Conservation (phyloP, 2,113 vertebrate genomes). For the Alaudala cheleensis region DNA sequence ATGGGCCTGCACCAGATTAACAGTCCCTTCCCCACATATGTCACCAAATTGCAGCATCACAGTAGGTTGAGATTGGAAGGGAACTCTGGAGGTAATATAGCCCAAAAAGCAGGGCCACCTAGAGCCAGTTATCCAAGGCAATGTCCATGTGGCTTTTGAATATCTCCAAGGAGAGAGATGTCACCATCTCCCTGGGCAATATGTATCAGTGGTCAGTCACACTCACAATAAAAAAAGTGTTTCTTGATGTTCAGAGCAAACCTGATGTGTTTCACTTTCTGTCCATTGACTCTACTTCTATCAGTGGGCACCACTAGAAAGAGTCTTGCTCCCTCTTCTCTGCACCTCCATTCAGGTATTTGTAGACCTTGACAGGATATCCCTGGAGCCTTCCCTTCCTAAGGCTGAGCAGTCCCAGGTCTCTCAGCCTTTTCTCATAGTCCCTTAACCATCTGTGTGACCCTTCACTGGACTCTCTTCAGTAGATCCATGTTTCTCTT, state of each 20-base stretch:
- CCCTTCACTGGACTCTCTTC: background rate
- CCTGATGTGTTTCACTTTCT: background rate
- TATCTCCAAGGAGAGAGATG: background rate
- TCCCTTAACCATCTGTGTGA: background rate
- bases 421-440: background rate
- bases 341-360: background rate
- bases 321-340: background rate
- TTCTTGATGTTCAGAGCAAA: background rate
- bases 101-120: background rate
- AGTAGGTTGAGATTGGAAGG: background rate
- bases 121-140: background rate
- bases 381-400: background rate
- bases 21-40: background rate
- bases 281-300: background rate
- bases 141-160: background rate
- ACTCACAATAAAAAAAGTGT: background rate
- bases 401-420: background rate
- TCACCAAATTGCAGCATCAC: background rate
- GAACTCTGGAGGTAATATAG: background rate
- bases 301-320: background rate
- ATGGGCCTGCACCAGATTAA: background rate
- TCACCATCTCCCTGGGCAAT: background rate
- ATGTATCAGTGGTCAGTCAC: background rate
- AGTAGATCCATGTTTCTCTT: accelerated
- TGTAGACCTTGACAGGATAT: background rate